phyloP scores from a whole-genome alignment of 2,113 vertebrate species.

The Labrus mixtus region DNA sequence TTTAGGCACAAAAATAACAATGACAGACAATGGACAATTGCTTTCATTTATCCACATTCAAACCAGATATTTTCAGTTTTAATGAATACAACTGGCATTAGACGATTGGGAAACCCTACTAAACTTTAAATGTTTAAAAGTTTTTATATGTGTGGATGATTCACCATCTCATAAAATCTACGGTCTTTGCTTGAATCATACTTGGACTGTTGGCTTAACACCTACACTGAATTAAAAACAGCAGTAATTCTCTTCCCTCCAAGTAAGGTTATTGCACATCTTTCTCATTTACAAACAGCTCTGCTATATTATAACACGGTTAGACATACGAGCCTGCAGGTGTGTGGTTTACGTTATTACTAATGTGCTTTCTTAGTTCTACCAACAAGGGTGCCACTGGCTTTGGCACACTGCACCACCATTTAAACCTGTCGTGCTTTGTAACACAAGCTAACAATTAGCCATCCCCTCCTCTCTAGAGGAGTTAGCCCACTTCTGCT shows the following conservation, averaged over 20 bases:
- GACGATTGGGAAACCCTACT: no score
- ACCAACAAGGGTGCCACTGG: slow-evolving; percentile 1
- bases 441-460: slow-evolving; percentile 53
- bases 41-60: slow-evolving; percentile 16
- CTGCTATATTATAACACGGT: not conserved
- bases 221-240: not conserved
- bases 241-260: slow-evolving; percentile 24
- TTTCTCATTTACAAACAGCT: not conserved
- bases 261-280: not conserved
- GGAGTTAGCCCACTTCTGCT: slow-evolving; percentile 24
- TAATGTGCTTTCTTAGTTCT: not conserved
- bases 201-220: not conserved
- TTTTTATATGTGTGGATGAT: no score
- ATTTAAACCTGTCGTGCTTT: slow-evolving; percentile 60
- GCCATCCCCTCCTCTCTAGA: slow-evolving; percentile 33
- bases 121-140: no score
- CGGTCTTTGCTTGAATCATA: not conserved
- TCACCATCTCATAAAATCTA: no score
- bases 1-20: not conserved
- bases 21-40: slow-evolving; percentile 3
- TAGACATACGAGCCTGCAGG: not conserved
- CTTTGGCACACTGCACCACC: slow-evolving; percentile 48
- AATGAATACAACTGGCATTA: not conserved
- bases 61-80: slow-evolving; percentile 1
- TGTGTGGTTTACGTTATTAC: not conserved